A percentile compares a stretch with the other conserved stretches of the same genome.
These are phyloP conservation scores for Archocentrus centrarchus DNA, from an alignment of 2,113 vertebrate species.

Conservation along the genomic window DNA sequence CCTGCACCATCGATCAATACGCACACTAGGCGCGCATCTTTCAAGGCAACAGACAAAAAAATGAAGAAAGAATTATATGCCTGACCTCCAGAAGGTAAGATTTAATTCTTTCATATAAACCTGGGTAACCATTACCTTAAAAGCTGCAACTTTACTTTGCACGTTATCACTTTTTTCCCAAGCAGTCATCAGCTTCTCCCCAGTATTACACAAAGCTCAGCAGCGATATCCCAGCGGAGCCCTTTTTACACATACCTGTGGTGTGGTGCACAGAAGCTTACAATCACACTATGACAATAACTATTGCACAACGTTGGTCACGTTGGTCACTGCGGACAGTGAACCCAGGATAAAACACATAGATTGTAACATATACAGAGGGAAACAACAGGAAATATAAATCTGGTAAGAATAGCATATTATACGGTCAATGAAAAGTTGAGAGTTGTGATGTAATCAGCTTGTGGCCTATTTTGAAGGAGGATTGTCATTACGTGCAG, in stretches of 20 bases:
- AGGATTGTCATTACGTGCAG: conserved; percentile 29
- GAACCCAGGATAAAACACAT: conserved; percentile 25
- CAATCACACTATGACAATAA: conserved; percentile 41
- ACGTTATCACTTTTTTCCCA: not conserved
- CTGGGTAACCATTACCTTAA: not conserved
- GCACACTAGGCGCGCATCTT: conserved; percentile 16
- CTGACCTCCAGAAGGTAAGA: not conserved
- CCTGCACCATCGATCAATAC: conserved; percentile 56
- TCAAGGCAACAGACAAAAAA: conserved; percentile 11
- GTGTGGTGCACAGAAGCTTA: conserved; percentile 45
- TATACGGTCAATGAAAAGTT: not conserved
- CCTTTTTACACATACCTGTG: conserved; percentile 67
- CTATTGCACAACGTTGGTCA: conserved; percentile 56
- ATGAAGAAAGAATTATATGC: not conserved
- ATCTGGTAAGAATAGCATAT: not conserved
- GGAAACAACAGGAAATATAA: not conserved
- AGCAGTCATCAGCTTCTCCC: conserved; percentile 3
- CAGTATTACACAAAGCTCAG: conserved; percentile 11
- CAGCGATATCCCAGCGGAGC: conserved; percentile 22
- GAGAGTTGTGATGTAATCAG: conserved; percentile 19
- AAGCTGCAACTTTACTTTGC: not conserved
- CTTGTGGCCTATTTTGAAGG: conserved; percentile 7
- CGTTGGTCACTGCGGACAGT: conserved; percentile 20
- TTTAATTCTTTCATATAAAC: not conserved
- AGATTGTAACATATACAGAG: conserved; percentile 19